Evolutionary conservation across 2,797 vertebrate species (phyloP).

Genomic region (Paramormyrops hopkinsi): DNA sequence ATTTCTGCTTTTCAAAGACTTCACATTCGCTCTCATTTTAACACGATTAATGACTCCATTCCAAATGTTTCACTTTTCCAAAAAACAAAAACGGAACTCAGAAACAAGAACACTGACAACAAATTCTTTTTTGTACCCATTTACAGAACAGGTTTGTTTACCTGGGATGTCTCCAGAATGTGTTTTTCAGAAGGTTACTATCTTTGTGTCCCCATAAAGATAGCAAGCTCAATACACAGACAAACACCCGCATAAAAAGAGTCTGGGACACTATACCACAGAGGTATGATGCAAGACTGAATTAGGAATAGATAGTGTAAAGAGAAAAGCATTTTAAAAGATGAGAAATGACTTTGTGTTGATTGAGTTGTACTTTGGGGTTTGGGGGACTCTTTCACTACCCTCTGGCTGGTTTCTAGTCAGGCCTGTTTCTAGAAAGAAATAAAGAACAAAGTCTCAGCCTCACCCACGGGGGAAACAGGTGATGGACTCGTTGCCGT

Average conservation of each 20-base stretch:
- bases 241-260: not conserved
- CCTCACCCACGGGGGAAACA: not conserved
- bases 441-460: not conserved
- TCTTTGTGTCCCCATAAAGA: not conserved
- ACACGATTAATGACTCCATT: not conserved
- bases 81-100: not conserved
- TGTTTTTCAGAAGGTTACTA: not conserved
- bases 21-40: not conserved
- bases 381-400: not conserved
- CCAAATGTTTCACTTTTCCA: not conserved
- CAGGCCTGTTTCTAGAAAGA: not conserved
- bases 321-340: not conserved
- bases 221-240: not conserved
- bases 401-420: not conserved
- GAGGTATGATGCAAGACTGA: not conserved
- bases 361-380: not conserved
- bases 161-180: not conserved
- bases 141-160: not conserved
- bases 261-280: not conserved
- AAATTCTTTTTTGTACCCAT: not conserved
- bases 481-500: slow-evolving; percentile 18
- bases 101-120: not conserved
- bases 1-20: not conserved
- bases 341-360: not conserved
- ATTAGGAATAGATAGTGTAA: no score